Percentiles rank a stretch among this genome's conserved stretches.
These are phyloP conservation scores for Rhinichthys osculus DNA, from an alignment of 2,797 vertebrate genomes.

Conservation along the genomic window DNA sequence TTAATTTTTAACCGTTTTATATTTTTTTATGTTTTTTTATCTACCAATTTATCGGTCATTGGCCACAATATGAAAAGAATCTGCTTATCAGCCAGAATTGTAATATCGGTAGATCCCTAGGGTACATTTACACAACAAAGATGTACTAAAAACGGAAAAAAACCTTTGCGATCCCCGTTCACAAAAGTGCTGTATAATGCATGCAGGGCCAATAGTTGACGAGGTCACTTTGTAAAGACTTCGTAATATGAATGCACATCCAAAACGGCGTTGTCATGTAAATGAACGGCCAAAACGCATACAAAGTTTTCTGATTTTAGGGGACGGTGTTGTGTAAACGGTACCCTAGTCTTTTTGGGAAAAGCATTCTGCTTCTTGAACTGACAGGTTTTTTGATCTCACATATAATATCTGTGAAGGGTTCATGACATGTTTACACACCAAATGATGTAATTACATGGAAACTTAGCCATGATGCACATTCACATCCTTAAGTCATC, in stretches of 20 bases:
- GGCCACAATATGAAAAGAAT: too few relatives aligned
- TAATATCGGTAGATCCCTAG: too few relatives aligned
- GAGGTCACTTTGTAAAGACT: background rate
- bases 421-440: constrained; percentile 6
- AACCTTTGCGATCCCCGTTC: too few relatives aligned
- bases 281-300: background rate
- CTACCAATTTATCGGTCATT: too few relatives aligned
- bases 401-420: background rate
- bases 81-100: too few relatives aligned
- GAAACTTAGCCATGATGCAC: background rate
- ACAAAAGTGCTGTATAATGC: too few relatives aligned
- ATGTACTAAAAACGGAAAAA: too few relatives aligned
- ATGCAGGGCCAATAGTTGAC: background rate
- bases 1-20: too few relatives aligned
- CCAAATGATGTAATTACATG: constrained; percentile 10
- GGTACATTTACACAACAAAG: too few relatives aligned
- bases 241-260: background rate
- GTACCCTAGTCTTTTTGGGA: background rate
- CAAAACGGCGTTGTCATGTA: background rate
- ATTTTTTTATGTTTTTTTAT: too few relatives aligned
- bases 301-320: background rate
- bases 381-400: background rate
- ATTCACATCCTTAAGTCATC: background rate
- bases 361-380: background rate
- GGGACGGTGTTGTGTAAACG: background rate